Conservation (phyloP, 2,888 invertebrate species). For the Pocota personata region DNA sequence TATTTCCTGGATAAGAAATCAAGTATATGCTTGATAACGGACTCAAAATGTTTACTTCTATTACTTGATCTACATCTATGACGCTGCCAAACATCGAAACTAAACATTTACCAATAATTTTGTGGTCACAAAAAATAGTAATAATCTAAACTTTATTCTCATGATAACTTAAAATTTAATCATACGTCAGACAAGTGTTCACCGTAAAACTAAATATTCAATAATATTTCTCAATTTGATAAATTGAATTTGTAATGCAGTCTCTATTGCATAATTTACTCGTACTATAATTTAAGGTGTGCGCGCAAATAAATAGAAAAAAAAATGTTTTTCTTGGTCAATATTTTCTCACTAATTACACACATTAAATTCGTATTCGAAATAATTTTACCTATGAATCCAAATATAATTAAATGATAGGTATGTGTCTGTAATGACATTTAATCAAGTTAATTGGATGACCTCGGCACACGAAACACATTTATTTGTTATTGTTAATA, state of each 20-base stretch:
- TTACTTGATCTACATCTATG: no score
- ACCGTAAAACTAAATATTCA: neutral
- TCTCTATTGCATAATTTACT: neutral
- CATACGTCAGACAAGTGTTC: neutral
- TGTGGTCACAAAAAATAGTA: neutral
- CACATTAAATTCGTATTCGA: neutral
- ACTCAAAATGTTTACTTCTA: no score
- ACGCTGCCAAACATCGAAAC: no score
- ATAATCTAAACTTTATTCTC: neutral
- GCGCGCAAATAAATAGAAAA: neutral
- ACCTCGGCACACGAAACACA: neutral
- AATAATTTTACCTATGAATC: neutral
- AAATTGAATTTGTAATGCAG: neutral
- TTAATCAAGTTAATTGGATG: conserved; percentile 4
- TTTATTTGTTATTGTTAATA: conserved; percentile 7
- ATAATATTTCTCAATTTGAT: neutral
- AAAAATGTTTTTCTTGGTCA: neutral
- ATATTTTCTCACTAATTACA: neutral
- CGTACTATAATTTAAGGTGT: neutral
- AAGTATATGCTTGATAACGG: no score
- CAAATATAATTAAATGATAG: neutral
- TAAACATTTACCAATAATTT: neutral
- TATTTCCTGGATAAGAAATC: no score
- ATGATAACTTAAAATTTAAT: neutral
- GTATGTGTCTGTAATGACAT: conserved; percentile 10